Conservation (phyloP, 2,797 vertebrate genomes). For the Mionectes olivaceus region DNA sequence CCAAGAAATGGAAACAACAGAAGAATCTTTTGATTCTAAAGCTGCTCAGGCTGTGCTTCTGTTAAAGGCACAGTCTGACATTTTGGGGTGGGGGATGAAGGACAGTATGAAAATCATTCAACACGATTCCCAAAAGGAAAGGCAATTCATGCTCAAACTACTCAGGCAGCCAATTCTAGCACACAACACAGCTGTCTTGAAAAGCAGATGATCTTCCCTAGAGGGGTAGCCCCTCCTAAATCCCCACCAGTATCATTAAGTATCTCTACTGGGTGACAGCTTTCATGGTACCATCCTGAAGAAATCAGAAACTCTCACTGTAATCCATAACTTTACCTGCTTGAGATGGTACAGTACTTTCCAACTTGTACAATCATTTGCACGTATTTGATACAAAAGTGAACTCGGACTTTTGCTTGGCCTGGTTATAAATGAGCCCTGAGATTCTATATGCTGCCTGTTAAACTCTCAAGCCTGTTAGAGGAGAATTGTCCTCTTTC, state of each 20-base stretch:
- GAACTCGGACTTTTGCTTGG: not conserved
- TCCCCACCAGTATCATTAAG: not conserved
- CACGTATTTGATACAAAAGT: not conserved
- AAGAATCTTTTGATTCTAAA: not conserved
- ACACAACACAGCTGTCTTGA: not conserved
- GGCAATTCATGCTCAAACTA: not conserved
- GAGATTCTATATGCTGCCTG: not conserved
- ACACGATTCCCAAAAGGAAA: not conserved
- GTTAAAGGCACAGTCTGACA: not conserved
- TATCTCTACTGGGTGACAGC: not conserved
- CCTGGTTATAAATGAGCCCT: not conserved
- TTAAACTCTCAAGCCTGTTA: not conserved
- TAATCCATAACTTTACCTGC: not conserved
- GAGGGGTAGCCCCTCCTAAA: not conserved
- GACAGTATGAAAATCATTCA: not conserved
- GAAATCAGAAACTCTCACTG: not conserved
- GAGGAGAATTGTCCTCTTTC: not conserved
- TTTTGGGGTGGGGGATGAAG: not conserved
- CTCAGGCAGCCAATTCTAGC: not conserved
- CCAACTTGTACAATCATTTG: not conserved
- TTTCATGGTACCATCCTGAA: not conserved
- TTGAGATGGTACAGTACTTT: not conserved
- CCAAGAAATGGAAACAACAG: not conserved
- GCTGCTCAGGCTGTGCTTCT: not conserved
- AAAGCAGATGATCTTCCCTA: not conserved